phyloP scores from a whole-genome alignment of 2,797 vertebrate species.

The Microchirus variegatus region DNA sequence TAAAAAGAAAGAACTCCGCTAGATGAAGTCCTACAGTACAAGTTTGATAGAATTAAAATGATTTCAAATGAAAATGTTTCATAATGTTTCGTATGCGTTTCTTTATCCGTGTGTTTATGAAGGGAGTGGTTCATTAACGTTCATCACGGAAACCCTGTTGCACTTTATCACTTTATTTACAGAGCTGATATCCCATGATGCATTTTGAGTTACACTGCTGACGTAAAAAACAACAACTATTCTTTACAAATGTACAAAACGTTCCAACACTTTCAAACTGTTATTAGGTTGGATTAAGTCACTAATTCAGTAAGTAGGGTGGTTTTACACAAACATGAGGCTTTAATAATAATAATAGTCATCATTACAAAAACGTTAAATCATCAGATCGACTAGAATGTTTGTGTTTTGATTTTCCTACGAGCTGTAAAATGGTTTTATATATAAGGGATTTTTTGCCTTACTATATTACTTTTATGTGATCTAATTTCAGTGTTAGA shows the following conservation, averaged over 20 bases:
- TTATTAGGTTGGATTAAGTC: no score
- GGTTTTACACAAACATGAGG: not conserved
- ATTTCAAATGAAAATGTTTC: slow-evolving; percentile 24
- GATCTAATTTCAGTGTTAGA: no score
- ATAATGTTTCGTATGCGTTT: slow-evolving; percentile 50
- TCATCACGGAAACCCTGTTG: slow-evolving; percentile 33
- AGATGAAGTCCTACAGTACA: no score
- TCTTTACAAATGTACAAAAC: no score
- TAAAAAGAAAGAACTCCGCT: no score
- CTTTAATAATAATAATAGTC: not conserved
- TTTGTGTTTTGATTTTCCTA: no score
- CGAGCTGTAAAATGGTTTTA: no score
- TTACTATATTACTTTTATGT: no score
- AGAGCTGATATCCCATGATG: slow-evolving; percentile 27
- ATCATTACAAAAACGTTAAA: not conserved
- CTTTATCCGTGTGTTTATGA: slow-evolving; percentile 38
- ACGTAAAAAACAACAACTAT: not conserved
- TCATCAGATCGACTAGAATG: no score
- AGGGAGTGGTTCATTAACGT: slow-evolving; percentile 31
- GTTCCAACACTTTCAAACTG: no score
- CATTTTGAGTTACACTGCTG: slow-evolving; percentile 32
- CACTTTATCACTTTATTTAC: slow-evolving; percentile 46
- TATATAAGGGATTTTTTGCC: no score
- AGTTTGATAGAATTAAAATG: slow-evolving; percentile 18
- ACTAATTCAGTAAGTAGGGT: no score